Evolutionary conservation across 2,113 vertebrate genomes (phyloP).

Genomic region (Uria lomvia): DNA sequence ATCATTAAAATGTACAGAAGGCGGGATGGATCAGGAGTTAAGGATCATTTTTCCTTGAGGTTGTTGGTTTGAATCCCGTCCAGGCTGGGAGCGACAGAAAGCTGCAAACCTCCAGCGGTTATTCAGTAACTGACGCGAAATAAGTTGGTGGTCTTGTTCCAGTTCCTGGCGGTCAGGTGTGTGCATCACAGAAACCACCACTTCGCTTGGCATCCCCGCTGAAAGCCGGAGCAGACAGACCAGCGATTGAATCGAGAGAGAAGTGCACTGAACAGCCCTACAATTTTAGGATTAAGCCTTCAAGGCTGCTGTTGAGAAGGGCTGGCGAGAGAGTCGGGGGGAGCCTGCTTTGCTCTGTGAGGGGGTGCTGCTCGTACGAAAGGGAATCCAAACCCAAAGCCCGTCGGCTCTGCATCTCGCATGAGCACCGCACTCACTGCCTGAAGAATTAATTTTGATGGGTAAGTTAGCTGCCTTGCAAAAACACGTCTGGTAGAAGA

Average conservation of each 20-base stretch:
- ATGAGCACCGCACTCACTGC: rapidly evolving
- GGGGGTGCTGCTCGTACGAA: not conserved
- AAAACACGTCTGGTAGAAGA: rapidly evolving
- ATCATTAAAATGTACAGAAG: not conserved
- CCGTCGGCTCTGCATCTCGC: not conserved
- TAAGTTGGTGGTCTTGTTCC: not conserved
- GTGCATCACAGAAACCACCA: not conserved
- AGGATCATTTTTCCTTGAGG: not conserved
- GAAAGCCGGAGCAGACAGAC: not conserved
- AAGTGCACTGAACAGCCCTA: not conserved
- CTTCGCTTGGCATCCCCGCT: not conserved
- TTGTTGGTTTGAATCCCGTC: not conserved
- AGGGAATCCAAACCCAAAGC: not conserved
- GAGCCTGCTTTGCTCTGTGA: not conserved
- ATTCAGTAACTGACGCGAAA: not conserved
- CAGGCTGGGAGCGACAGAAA: not conserved
- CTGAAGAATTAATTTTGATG: not conserved
- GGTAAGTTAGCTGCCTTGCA: not conserved
- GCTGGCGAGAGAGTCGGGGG: not conserved
- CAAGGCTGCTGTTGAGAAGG: not conserved
- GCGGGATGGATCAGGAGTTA: not conserved
- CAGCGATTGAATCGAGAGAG: not conserved
- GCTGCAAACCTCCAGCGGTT: not conserved
- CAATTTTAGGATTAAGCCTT: not conserved
- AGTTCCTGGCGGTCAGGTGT: not conserved